Conservation (phyloP, 2,888 invertebrate species). For the Eupithecia dodoneata region DNA sequence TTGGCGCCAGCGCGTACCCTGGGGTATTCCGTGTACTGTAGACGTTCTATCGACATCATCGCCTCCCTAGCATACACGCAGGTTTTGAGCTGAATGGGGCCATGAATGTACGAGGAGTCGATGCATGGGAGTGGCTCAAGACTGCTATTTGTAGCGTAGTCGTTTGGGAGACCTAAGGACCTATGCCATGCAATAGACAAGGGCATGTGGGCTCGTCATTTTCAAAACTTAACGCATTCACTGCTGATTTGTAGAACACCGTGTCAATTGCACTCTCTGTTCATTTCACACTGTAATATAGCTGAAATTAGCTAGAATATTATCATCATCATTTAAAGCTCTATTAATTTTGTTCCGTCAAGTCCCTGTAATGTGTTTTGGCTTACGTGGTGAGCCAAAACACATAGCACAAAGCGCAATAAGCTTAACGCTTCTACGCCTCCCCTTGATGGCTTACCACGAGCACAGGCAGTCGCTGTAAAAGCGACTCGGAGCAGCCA, state of each 20-base stretch:
- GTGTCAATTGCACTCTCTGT: background rate
- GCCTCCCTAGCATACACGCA: background rate
- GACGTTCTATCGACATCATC: constrained; percentile 15
- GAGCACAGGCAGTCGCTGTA: background rate
- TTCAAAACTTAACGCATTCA: background rate
- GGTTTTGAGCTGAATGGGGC: background rate
- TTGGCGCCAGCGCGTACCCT: constrained; percentile 10
- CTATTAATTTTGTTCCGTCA: background rate
- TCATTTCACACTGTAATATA: background rate
- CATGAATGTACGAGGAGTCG: background rate
- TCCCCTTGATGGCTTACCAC: background rate
- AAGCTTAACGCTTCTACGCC: background rate
- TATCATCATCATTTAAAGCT: background rate
- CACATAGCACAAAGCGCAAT: background rate
- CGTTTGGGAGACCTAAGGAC: background rate
- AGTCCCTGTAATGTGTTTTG: background rate
- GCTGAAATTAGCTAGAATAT: background rate
- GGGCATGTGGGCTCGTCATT: background rate
- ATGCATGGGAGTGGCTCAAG: background rate
- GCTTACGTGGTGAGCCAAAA: background rate
- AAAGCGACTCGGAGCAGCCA: background rate
- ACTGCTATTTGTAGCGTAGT: background rate
- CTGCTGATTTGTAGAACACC: background rate
- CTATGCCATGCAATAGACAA: background rate
- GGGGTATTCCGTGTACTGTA: constrained; percentile 12